Base-by-base conservation (phyloP, 2,888 invertebrate species). In the Elegia similella region DNA sequence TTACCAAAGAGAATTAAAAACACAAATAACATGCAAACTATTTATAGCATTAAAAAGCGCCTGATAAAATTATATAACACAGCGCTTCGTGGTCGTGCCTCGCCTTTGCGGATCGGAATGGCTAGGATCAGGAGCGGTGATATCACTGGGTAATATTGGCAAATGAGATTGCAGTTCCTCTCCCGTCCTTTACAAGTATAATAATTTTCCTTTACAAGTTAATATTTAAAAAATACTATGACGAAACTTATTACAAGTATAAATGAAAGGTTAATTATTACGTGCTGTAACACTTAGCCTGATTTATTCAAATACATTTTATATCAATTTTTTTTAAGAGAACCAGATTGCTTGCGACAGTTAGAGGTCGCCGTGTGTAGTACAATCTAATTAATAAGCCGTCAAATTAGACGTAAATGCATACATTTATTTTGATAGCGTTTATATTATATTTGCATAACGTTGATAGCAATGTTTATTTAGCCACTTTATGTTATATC, bases 111-210 rank as follows among this genome's bases (percentile, higher is more conserved):
- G 54, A 44, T 55, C 7, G 6, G 12, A 50, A 17, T n/a, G 1
- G 16, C 16, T 34, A 50, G 50, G 50, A 10, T 38, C 38, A n/a
- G 12, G 0, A 38, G 38, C 38, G 2, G 32, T 3, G 6, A 6
- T 6, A 1, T 8, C 34, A 8, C 16, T 34, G 12, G 50, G 34
- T 13, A 50, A 38, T 50, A 50, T 34, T 50, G 50, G 50, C 16
- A 50, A 50, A 53, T 53, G 42, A 42, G 52, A 29, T 53, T 23
- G 48, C 48, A 47, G 47, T 47, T 47, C 30, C 38, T 38, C n/a
- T 10, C n/a, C 38, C 12, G 12, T 5, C 12, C 12, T 38, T 38
- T 38, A 38, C 23, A 23, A 5, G 23, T 23, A 5, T 23, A n/a
- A n/a, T n/a, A n/a, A n/a, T n/a, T n/a, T n/a, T n/a, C n/a, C n/a